phyloP scores from a whole-genome alignment of 2,113 vertebrate genomes.

The Hippopotamus amphibius region DNA sequence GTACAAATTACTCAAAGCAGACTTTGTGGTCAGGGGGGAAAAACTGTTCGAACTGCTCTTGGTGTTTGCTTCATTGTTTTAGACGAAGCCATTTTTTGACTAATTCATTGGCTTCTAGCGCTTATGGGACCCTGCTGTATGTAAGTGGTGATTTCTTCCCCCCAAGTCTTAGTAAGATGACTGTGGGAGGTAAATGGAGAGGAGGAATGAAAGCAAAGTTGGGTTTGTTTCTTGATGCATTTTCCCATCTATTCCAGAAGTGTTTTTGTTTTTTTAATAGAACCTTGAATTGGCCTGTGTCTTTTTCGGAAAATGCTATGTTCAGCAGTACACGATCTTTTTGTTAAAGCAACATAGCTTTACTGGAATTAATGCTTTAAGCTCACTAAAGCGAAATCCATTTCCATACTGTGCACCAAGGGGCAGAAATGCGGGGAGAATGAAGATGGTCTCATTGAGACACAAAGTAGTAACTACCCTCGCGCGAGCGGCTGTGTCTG shows the following conservation, averaged over 20 bases:
- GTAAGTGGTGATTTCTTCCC: not conserved
- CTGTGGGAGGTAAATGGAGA: not conserved
- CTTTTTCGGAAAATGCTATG: slow-evolving; percentile 21
- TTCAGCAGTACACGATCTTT: not conserved
- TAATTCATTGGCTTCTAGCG: slow-evolving; percentile 53
- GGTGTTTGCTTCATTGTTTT: slow-evolving; percentile 74
- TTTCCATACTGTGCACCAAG: not conserved
- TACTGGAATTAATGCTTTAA: not conserved
- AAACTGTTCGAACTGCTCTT: slow-evolving; percentile 56
- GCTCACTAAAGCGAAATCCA: slow-evolving; percentile 2
- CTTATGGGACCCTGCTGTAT: not conserved
- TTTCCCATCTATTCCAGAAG: slow-evolving; percentile 18
- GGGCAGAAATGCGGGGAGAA: not conserved
- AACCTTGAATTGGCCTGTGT: not conserved
- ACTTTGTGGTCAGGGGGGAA: slow-evolving; percentile 70
- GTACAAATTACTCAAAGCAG: slow-evolving; percentile 72
- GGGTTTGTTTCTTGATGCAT: not conserved
- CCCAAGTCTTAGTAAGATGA: not conserved
- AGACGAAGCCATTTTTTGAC: slow-evolving; percentile 39
- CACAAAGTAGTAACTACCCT: not conserved
- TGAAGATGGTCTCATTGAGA: not conserved
- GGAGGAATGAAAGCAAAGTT: slow-evolving; percentile 16
- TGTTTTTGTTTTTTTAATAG: not conserved
- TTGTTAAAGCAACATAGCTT: slow-evolving; percentile 46
- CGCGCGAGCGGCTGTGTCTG: not conserved